Conservation (phyloP, 2,797 vertebrate genomes). For the Platalea minor region DNA sequence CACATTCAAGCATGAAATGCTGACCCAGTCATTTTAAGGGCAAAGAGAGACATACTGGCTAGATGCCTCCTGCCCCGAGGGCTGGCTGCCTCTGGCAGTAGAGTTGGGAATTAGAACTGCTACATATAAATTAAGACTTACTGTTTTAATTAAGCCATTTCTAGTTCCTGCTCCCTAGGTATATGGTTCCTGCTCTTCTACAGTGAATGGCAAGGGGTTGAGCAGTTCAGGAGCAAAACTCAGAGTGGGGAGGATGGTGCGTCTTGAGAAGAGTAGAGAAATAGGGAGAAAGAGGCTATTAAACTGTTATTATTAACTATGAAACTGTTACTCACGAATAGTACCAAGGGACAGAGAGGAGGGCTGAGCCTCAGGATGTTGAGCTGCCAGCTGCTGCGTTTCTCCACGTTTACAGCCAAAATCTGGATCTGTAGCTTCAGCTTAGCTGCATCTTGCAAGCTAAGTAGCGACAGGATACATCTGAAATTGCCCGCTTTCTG, state of each 20-base stretch:
- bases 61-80: slow-evolving; percentile 36
- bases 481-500: not conserved
- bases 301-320: slow-evolving; percentile 5
- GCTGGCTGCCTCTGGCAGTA: slow-evolving; percentile 19
- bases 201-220: not conserved
- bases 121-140: slow-evolving; percentile 41
- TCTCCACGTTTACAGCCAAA: not conserved
- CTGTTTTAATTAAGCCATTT: slow-evolving; percentile 51
- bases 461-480: not conserved
- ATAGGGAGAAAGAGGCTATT: not conserved
- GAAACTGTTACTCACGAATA: not conserved
- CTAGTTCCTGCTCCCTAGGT: slow-evolving; percentile 34
- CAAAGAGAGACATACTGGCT: slow-evolving; percentile 48
- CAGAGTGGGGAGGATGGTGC: not conserved
- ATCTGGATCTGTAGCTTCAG: slow-evolving; percentile 14
- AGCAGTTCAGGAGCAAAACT: not conserved
- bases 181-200: not conserved
- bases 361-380: not conserved
- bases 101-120: slow-evolving; percentile 20
- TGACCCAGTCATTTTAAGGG: slow-evolving; percentile 68
- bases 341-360: not conserved
- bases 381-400: not conserved
- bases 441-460: not conserved
- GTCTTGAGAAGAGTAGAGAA: not conserved
- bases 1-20: slow-evolving; percentile 63